Evolutionary conservation across 2,797 vertebrate species (phyloP), one percentile per base, ranked within the genome.

Genomic region (Varecia variegata): DNA sequence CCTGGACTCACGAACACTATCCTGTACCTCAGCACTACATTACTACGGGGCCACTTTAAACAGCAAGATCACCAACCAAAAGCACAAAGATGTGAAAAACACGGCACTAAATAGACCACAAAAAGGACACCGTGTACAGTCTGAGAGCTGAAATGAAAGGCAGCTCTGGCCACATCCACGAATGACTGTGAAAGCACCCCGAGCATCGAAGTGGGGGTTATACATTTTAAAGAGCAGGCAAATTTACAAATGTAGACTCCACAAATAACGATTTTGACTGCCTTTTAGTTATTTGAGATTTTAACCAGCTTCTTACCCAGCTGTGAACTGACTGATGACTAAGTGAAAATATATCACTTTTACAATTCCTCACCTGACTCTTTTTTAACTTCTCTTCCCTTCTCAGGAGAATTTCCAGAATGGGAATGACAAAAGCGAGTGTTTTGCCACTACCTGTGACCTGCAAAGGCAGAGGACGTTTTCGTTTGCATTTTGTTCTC

Each of bases 401-500:
- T 79, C 98, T 99, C 95, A 99, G 98, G 1, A 99, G 99, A 90
- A 99, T 99, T 96, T 99, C 99, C 68, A 99, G 91, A 0, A 99
- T 96, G 15, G 99, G 99, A 90, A 99, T 99, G 45, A 99, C 99
- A 95, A 99, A 99, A 0, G 99, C 99, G 0, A 99, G 98, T 0
- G 99, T 99, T 97, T 99, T 99, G 15, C 99, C 99, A 13, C 99
- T 99, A 4, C 99, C 99, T 0, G 99, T 99, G 70, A 99, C 99
- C 99, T 99, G 97, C 0, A 7, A 18, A 81, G 8, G n/a, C 0
- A 20, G 91, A 74, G 2, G 8, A 38, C 1, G 20, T 71, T 65
- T 30, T 0, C 58, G 5, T 10, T 23, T 25, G 30, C 71, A 71
- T 58, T n/a, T 25, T 18, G 11, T 79, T 50, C 76, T 5, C 35